Evolutionary conservation across 2,113 vertebrate species (phyloP), one percentile per base, ranked within the genome.

Genomic region (Zosterops japonicus): DNA sequence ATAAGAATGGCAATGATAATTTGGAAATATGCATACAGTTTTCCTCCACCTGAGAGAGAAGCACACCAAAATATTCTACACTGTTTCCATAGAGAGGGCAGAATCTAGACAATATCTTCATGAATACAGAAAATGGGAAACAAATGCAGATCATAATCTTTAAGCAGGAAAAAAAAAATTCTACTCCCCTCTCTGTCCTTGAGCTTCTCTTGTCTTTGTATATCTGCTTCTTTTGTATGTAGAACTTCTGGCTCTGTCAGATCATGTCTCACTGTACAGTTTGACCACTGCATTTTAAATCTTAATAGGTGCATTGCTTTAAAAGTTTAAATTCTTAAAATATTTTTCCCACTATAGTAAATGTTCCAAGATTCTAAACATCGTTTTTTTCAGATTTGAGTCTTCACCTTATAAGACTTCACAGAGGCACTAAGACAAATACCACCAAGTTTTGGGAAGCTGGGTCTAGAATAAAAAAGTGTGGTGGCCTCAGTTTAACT

Each of bases 11-110:
- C 20, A 80, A 41, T 21, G 19, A 12, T 12, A 76, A 11, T 53
- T 71, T 76, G 21, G 10, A 83, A 76, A 83, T 39, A 83, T 0
- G 2, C 4, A 50, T 72, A 74, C 41, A 49, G 17, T n/a, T 82
- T 79, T 69, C 18, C 21, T 60, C 16, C 18, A 27, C 5, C 12
- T 68, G 44, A 76, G 14, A 39, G 22, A 71, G 3, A 17, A 79
- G 17, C 7, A 27, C 20, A 47, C 1, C 1, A 2, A 59, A 49
- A 59, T 0, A 0, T 36, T 87, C 33, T 65, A 56, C 31, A 35
- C 3, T 44, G 1, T 52, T 44, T 61, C 23, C 3, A 11, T 53
- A 12, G 27, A 70, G 6, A 85, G 16, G 7, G 6, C 8, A 87
- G 35, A 55, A 67, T 29, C 39, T 36, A 57, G 14, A 59, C 9